These are phyloP conservation scores for Vespertilio murinus DNA, from an alignment of 2,797 vertebrate species.

Conservation along the genomic window DNA sequence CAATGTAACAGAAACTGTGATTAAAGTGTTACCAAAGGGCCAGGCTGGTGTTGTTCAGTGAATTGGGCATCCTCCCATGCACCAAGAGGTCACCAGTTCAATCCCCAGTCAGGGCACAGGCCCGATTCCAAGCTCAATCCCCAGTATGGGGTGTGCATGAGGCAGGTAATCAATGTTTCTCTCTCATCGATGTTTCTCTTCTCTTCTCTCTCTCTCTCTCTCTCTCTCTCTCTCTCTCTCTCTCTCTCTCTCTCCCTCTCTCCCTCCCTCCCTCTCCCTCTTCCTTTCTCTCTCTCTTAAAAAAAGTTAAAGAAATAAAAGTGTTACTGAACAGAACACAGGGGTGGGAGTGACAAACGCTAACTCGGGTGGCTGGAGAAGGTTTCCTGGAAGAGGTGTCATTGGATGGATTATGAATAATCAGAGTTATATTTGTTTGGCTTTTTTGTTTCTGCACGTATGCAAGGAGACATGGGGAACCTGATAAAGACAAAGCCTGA, in stretches of 20 bases:
- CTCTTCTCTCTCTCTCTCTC: too few species aligned
- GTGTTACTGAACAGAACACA: not conserved
- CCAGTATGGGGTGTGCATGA: not conserved
- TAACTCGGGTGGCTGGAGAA: fast-evolving
- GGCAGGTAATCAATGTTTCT: not conserved
- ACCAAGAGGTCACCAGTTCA: not conserved
- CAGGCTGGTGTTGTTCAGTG: not conserved
- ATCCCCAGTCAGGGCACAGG: not conserved
- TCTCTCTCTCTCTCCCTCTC: not conserved
- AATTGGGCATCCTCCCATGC: not conserved
- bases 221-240: too few species aligned
- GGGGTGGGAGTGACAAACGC: not conserved
- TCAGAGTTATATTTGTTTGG: not conserved
- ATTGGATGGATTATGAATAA: not conserved
- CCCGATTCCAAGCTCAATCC: not conserved
- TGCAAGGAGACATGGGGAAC: not conserved
- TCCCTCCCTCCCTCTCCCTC: too few species aligned
- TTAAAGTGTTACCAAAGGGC: not conserved
- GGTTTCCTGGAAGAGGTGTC: not conserved
- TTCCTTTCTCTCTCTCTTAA: too few species aligned
- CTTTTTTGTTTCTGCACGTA: not conserved
- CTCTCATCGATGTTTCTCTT: not conserved
- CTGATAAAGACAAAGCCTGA: not conserved
- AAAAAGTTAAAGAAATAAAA: not conserved
- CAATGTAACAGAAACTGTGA: not conserved